Evolutionary conservation across 2,797 vertebrate genomes (phyloP).

Genomic region (Perodicticus potto): DNA sequence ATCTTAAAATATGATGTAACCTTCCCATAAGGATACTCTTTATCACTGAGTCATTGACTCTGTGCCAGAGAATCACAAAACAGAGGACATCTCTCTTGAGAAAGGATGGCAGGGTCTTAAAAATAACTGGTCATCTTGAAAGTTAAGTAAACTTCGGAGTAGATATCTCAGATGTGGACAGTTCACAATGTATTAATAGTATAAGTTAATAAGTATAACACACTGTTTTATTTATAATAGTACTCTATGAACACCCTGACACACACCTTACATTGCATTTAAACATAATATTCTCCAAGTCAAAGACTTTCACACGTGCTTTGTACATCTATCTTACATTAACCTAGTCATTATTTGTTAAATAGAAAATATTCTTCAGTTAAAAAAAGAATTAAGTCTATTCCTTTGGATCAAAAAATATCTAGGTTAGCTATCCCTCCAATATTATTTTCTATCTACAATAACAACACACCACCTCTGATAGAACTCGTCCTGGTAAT

Average conservation of each 20-base stretch:
- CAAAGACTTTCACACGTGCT: not conserved
- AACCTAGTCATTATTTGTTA: not conserved
- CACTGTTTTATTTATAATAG: not conserved
- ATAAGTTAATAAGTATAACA: not conserved
- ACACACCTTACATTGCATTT: not conserved
- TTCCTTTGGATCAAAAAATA: not conserved
- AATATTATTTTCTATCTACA: not conserved
- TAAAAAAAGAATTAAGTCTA: not conserved
- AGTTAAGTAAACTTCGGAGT: not conserved
- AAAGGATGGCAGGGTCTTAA: not conserved
- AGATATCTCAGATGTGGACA: not conserved
- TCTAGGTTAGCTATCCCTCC: not conserved
- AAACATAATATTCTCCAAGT: not conserved
- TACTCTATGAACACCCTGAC: no score
- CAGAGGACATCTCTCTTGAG: not conserved
- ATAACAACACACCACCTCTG: not conserved
- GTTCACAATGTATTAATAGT: not conserved
- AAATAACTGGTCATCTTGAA: not conserved
- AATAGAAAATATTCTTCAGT: not conserved
- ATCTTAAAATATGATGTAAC: slow-evolving; percentile 7
- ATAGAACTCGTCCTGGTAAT: not conserved
- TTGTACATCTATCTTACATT: not conserved
- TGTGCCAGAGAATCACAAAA: not conserved
- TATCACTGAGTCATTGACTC: not conserved
- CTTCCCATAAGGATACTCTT: not conserved